phyloP scores from a whole-genome alignment of 1,140 invertebrate species.

The Drosophila equinoxialis region DNA sequence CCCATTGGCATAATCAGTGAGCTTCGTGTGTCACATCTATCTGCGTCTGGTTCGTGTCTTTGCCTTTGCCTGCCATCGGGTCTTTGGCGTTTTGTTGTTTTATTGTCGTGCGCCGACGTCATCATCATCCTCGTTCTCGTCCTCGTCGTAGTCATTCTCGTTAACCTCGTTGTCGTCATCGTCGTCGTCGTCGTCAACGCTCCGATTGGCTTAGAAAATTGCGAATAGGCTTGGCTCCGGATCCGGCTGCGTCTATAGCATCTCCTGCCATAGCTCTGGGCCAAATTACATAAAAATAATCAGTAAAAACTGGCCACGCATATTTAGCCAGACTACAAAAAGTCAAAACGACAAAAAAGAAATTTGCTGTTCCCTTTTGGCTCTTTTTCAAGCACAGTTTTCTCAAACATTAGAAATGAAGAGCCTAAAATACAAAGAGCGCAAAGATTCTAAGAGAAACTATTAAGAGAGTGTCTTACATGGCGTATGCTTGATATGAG shows the following conservation, averaged over 20 bases:
- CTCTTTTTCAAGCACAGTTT: background rate
- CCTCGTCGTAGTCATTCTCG: conserved; percentile 50
- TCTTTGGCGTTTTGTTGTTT: conserved; percentile 62
- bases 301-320: conserved; percentile 32
- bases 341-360: conserved; percentile 3
- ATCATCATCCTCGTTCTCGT: conserved; percentile 51
- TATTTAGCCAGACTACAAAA: conserved; percentile 21
- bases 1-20: conserved; percentile 61
- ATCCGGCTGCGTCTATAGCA: background rate
- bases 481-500: conserved; percentile 57
- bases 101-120: conserved; percentile 78
- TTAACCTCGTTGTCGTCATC: conserved; percentile 30
- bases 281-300: conserved; percentile 58
- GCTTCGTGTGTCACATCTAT: conserved; percentile 49
- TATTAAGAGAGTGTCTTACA: conserved; percentile 29
- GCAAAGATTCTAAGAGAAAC: conserved; percentile 33
- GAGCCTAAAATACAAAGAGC: conserved; percentile 23
- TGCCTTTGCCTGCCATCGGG: conserved; percentile 35
- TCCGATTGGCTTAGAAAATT: conserved; percentile 81
- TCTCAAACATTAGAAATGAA: background rate
- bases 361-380: background rate
- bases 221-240: conserved; percentile 76
- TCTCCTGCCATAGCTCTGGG: conserved; percentile 11
- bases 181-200: conserved; percentile 53
- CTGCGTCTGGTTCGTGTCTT: conserved; percentile 20